Evolutionary conservation across 2,888 invertebrate genomes (phyloP), one percentile per base, ranked within the genome.

Genomic region (Drosophila peninsularis): DNA sequence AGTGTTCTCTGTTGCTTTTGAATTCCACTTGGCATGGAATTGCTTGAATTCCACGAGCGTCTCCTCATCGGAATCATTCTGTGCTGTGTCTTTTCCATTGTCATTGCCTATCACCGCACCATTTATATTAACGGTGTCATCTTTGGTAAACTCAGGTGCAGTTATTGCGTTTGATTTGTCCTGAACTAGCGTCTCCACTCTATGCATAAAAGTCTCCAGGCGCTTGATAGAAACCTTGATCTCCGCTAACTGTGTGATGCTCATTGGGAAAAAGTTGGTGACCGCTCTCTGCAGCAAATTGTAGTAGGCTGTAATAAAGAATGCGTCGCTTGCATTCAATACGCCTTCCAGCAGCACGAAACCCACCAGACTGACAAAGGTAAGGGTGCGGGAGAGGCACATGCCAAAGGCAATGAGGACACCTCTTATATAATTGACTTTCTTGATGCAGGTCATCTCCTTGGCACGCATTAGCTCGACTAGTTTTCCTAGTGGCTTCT

Each of bases 261-360:
- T 96, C 91, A 93, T 91, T 0, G 98, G 98, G 82, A 98, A 96
- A 92, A 96, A 96, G n/a, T 97, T 95, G 0, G 96, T 97, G 95
- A 98, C 96, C 7, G 96, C 95, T 81, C 96, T 95, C 42, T 97
- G 94, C 62, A 98, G 93, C 62, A 97, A 95, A 88, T 97, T 97
- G 93, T 97, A 98, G 90, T 98, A 96, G 19, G 97, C 96, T 17
- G 97, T 95, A 53, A 97, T 94, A 64, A 98, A 96, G 92, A 97
- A 98, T 32, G 97, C 96, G 89, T 94, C 94, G 90, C 97, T 96
- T 9, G 98, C 96, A 19, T 95, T 95, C 78, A 98, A 94, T 78
- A 94, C 91, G 80, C 96, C 93, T 37, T 95, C 95, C 2, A 95
- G 93, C 49, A 96, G 92, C 36, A 96, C 95, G 90, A 94, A 97